phyloP scores from a whole-genome alignment of 2,113 vertebrate species.

The Conger conger region DNA sequence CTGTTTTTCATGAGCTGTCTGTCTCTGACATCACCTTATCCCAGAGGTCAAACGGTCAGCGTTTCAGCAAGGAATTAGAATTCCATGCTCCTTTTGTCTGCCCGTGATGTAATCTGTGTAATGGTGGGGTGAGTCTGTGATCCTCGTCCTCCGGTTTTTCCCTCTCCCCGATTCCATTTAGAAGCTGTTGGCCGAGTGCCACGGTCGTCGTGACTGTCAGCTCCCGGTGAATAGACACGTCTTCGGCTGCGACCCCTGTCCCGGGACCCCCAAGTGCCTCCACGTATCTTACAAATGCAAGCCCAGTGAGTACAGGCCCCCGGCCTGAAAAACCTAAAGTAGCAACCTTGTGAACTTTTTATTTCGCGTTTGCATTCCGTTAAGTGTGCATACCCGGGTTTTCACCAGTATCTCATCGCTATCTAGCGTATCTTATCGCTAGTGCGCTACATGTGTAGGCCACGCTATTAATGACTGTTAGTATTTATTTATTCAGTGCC shows the following conservation, averaged over 20 bases:
- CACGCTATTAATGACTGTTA: too few relatives aligned
- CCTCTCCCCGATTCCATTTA: slow-evolving; percentile 48
- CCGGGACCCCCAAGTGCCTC: slow-evolving; percentile 89
- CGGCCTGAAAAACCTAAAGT: neutral
- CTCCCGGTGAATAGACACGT: slow-evolving; percentile 88
- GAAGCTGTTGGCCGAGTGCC: slow-evolving; percentile 96
- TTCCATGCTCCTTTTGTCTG: neutral
- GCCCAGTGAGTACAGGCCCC: slow-evolving; percentile 81
- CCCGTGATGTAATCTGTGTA: slow-evolving; percentile 5
- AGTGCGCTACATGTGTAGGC: too few relatives aligned
- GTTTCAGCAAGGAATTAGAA: neutral
- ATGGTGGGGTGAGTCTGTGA: neutral
- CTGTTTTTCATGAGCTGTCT: neutral
- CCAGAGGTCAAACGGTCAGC: neutral
- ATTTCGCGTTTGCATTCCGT: neutral
- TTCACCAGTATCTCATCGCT: too few relatives aligned
- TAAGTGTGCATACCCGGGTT: too few relatives aligned
- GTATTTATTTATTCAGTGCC: too few relatives aligned
- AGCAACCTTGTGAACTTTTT: neutral
- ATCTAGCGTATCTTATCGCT: too few relatives aligned
- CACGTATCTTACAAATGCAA: slow-evolving; percentile 95
- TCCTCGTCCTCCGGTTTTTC: neutral
- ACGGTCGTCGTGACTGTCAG: slow-evolving; percentile 87
- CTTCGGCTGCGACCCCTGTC: slow-evolving; percentile 92
- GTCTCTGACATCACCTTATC: neutral